Evolutionary conservation across 2,888 invertebrate species (phyloP), one percentile per base, ranked within the genome.

Genomic region (Pandemis heparana): DNA sequence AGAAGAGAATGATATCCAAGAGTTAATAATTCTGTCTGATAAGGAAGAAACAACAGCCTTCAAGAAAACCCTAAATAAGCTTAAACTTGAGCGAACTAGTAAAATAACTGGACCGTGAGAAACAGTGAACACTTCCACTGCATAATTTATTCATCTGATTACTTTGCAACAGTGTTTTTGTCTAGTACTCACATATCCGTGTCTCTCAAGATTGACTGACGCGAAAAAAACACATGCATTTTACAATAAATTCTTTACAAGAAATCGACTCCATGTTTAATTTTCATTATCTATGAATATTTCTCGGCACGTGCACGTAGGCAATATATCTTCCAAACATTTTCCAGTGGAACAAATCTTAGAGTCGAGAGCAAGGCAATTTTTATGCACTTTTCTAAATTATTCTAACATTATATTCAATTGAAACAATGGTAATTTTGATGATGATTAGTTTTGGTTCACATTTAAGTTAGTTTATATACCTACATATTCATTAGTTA

Each of bases 141-240:
- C 1, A 51, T 65, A 65, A 65, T 65, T 1, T 5, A 53, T 60
- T 38, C 48, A 59, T 51, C 18, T 60, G 63, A 59, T 73, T 56
- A 23, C 46, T 68, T 63, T 67, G 51, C 65, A 39, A 38, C 59
- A 4, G 18, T 48, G 41, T 66, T 71, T 23, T 39, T 60, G 38
- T 39, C 64, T 70, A 39, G 61, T 51, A 59, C n/a, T 16, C 68
- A 68, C 68, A 56, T 73, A 63, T 39, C 56, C 46, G 61, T 14
- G 41, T 61, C 71, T 9, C 38, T 56, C 10, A 41, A 32, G 59
- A 66, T 59, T 68, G 72, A 73, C 38, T n/a, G 68, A 48, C 72
- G 7, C 38, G 38, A 23, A 59, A 39, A 73, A 65, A 39, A 53
- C 5, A 14, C 67, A 38, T 51, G 61, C 46, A 65, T 59, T 56